Conservation (phyloP, 2,113 vertebrate genomes). For the Tachycineta bicolor region DNA sequence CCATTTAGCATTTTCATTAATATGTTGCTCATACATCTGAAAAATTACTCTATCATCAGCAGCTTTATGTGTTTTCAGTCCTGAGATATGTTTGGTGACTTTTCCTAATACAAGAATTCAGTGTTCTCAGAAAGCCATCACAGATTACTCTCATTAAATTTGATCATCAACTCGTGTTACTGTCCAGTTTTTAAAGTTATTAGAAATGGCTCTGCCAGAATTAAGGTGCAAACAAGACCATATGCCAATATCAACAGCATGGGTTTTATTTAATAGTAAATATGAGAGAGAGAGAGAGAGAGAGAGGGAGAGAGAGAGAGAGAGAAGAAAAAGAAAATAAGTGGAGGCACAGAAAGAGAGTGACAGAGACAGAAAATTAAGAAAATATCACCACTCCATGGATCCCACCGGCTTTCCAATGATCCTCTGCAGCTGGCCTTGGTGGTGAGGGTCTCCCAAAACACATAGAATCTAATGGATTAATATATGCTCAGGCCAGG, state of each 20-base stretch:
- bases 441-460: not conserved
- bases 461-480: not conserved
- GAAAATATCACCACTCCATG: not conserved
- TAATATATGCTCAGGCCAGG: too few relatives aligned
- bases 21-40: not conserved
- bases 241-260: not conserved
- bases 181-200: too few relatives aligned
- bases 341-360: not conserved
- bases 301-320: not conserved
- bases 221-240: not conserved
- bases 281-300: not conserved
- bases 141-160: not conserved
- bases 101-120: not conserved
- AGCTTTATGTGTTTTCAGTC: not conserved
- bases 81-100: not conserved
- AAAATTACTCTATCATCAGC: not conserved
- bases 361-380: too few relatives aligned
- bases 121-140: not conserved
- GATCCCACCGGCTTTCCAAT: accelerated
- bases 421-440: not conserved
- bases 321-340: not conserved
- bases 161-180: not conserved
- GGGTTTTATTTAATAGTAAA: not conserved
- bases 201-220: not conserved
- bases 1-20: not conserved